phyloP scores from a whole-genome alignment of 2,113 vertebrate species.

The Dicentrarchus labrax region DNA sequence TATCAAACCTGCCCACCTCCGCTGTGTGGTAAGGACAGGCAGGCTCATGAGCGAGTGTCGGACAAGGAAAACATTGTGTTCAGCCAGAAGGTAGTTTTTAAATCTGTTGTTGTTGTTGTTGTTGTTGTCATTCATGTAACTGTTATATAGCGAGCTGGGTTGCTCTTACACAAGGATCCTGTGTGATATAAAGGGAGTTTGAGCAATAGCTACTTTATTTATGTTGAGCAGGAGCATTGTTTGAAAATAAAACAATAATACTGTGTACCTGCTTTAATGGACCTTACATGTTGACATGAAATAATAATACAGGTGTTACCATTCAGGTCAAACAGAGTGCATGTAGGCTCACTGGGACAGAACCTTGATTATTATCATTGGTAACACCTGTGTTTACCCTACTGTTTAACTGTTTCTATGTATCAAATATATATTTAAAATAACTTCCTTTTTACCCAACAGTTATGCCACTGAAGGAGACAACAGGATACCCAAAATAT shows the following conservation, averaged over 20 bases:
- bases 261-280: no score
- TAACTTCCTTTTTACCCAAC: not conserved
- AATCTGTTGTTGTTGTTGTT: not conserved
- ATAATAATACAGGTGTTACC: no score
- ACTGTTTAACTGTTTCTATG: not conserved
- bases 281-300: no score
- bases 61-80: slow-evolving; percentile 18
- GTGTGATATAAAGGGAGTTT: not conserved
- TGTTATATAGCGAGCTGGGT: not conserved
- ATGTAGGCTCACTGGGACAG: no score
- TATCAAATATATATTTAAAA: not conserved
- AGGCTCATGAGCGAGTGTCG: slow-evolving; percentile 46
- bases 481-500: slow-evolving; percentile 88
- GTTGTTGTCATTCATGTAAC: not conserved
- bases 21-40: slow-evolving; percentile 52
- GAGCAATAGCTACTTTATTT: not conserved
- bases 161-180: not conserved
- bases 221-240: no score
- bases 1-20: slow-evolving; percentile 51
- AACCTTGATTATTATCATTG: no score
- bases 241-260: not conserved
- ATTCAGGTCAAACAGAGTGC: no score
- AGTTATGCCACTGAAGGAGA: slow-evolving; percentile 75
- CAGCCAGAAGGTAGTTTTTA: slow-evolving; percentile 74
- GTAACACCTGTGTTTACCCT: no score